Evolutionary conservation across 2,113 vertebrate species (phyloP), one percentile per base, ranked within the genome.

Genomic region (Melanerpes formicivorus): DNA sequence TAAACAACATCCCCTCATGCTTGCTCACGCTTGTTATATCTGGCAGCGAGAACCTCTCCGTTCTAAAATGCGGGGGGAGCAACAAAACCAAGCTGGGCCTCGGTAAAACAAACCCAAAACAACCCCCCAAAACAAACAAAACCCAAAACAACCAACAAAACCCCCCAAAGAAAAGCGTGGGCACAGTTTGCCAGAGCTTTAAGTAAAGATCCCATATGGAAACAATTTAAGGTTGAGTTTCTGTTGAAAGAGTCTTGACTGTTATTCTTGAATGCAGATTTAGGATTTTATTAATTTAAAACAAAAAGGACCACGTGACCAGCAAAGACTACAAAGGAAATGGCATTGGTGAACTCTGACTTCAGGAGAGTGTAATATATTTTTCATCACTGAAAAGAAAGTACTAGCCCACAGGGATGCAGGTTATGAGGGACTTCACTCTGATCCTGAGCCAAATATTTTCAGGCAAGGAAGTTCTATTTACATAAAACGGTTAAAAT

Each of bases 201-300:
- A 93, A 95, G 44, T 93, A 94, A 93, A 95, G 78, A 93, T 42
- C 63, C 74, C 96, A 96, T 88, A 96, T 95, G 92, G 93, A 96
- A 97, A 80, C 77, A 96, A 97, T 94, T 97, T 96, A 91, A 94
- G 84, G 78, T 74, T 96, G 75, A 97, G 94, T 96, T 96, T 97
- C 69, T 96, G 93, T 89, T 96, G 87, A 95, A 96, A 95, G 85
- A 96, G 78, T 67, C 84, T 92, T 96, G 95, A 90, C 84, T 90
- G 91, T 95, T 97, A 95, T 95, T 95, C 89, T 93, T 96, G 86
- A 97, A 90, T 76, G 91, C 80, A 96, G 94, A 95, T 94, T 96
- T 42, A 96, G 94, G 94, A 97, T 94, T 96, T 97, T 97, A 95
- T 95, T 97, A 95, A 97, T 97, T 97, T 97, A 93, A 97, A 97